Conservation (phyloP, 2,888 invertebrate genomes). For the Fragum fragum region DNA sequence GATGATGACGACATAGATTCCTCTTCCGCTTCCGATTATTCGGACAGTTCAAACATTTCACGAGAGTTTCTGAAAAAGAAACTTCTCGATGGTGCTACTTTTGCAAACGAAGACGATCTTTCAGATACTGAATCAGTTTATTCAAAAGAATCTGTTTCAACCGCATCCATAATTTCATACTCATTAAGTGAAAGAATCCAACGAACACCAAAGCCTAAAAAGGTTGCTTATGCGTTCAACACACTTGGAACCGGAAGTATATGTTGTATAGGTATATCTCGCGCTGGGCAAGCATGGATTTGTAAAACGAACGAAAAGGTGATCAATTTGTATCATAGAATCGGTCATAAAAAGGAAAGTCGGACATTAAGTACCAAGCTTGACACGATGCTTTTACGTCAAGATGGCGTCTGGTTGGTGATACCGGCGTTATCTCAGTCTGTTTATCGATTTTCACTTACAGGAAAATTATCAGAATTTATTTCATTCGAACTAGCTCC, state of each 20-base stretch:
- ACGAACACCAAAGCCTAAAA: slow-evolving; percentile 17
- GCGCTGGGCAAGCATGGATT: slow-evolving; percentile 55
- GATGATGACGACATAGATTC: slow-evolving; percentile 32
- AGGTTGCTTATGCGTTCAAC: slow-evolving; percentile 39
- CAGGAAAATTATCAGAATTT: slow-evolving; percentile 48
- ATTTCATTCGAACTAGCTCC: slow-evolving; percentile 53
- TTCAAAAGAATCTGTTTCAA: slow-evolving; percentile 37
- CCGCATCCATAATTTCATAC: slow-evolving; percentile 33
- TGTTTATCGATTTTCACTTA: slow-evolving; percentile 36
- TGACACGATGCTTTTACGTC: slow-evolving; percentile 35
- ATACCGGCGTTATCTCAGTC: slow-evolving; percentile 53
- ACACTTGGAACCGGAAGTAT: slow-evolving; percentile 56
- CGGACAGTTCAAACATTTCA: slow-evolving; percentile 44
- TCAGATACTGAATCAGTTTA: slow-evolving; percentile 50
- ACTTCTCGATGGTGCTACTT: slow-evolving; percentile 35
- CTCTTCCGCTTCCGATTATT: slow-evolving; percentile 20
- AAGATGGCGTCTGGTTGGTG: slow-evolving; percentile 47
- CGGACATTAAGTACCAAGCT: slow-evolving; percentile 49
- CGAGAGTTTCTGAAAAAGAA: slow-evolving; percentile 40
- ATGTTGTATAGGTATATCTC: slow-evolving; percentile 35
- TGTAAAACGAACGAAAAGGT: slow-evolving; percentile 51
- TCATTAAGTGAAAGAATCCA: slow-evolving; percentile 31
- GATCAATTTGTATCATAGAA: slow-evolving; percentile 55
- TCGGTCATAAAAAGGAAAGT: slow-evolving; percentile 59
- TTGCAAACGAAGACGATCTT: slow-evolving; percentile 43